Conservation (phyloP, 2,888 invertebrate genomes). For the Tachystola acroxantha region DNA sequence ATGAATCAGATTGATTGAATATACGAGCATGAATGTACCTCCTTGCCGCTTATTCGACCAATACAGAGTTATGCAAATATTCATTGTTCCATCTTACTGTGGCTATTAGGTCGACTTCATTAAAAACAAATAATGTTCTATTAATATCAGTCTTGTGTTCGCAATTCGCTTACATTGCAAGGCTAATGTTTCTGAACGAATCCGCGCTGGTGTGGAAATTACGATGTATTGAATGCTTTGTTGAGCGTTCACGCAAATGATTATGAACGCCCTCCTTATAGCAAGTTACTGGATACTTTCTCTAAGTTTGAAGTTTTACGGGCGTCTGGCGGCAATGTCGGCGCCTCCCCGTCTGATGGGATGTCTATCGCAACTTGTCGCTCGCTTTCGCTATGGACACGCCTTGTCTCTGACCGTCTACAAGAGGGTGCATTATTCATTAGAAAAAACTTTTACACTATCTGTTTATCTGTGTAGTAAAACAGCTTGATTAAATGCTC, state of each 20-base stretch:
- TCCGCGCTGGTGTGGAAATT: conserved; percentile 17
- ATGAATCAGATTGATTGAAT: conserved; percentile 13
- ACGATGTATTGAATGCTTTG: conserved; percentile 17
- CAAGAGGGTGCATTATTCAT: conserved; percentile 2
- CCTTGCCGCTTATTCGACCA: too few relatives aligned
- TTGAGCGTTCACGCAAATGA: conserved; percentile 20
- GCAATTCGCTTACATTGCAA: conserved; percentile 12
- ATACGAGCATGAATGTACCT: too few relatives aligned
- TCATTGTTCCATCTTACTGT: neutral
- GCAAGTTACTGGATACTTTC: neutral
- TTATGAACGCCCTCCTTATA: conserved; percentile 7
- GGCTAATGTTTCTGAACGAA: conserved; percentile 14
- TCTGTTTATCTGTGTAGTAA: conserved; percentile 2
- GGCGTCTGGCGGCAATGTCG: conserved; percentile 33
- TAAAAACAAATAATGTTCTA: conserved; percentile 6
- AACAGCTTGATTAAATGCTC: conserved; percentile 1
- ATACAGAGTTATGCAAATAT: neutral
- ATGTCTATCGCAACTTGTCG: conserved; percentile 25
- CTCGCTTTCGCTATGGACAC: conserved; percentile 15
- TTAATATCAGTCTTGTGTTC: conserved; percentile 10
- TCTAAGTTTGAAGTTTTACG: neutral
- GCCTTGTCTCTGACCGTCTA: conserved; percentile 18
- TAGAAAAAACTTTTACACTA: neutral
- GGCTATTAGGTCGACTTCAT: neutral
- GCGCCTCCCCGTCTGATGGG: conserved; percentile 51